Base-by-base conservation (phyloP, 2,888 invertebrate genomes). In the Chouioia cunea region DNA sequence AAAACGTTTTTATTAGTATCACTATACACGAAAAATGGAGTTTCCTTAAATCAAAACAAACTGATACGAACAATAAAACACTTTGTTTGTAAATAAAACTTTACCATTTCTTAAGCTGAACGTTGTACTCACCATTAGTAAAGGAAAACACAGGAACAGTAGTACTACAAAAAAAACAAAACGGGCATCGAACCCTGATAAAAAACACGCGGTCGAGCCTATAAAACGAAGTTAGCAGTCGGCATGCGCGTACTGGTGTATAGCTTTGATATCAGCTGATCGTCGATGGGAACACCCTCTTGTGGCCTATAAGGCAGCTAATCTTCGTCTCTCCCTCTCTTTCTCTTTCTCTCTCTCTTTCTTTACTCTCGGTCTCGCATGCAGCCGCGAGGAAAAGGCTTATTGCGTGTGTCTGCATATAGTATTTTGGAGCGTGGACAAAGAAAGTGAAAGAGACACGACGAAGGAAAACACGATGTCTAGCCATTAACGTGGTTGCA, bases 221-320 rank as follows among this genome's bases (percentile, higher is more conserved):
- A 63, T n/a, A 53, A 63, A 64, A 8, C 20, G 22, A 16, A 47
- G 18, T 64, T n/a, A 52, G n/a, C 27, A 27, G 27, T 15, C 47
- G 18, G n/a, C 22, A 59, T 54, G 52, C 44, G 48, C 44, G 15
- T 15, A 43, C 20, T 43, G 27, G 27, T 6, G 27, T 6, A 27
- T 27, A 3, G 27, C 27, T 18, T 15, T 8, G 18, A 16, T 44
- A 70, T 59, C 65, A 70, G 60, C 70, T 70, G 65, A 65, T 65
- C 23, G 43, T 27, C 27, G 27, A 27, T 27, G 6, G 4, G 27
- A 27, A 27, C 27, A 6, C 27, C 27, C 27, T 6, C 27, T 27
- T 6, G 27, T 6, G 27, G 27, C 27, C 4, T 27, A 6, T 27
- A 27, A n/a, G n/a, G n/a, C n/a, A n/a, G n/a, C n/a, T n/a, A n/a